Evolutionary conservation across 2,113 vertebrate species (phyloP), one percentile per base, ranked within the genome.

Genomic region (Gymnogyps californianus): DNA sequence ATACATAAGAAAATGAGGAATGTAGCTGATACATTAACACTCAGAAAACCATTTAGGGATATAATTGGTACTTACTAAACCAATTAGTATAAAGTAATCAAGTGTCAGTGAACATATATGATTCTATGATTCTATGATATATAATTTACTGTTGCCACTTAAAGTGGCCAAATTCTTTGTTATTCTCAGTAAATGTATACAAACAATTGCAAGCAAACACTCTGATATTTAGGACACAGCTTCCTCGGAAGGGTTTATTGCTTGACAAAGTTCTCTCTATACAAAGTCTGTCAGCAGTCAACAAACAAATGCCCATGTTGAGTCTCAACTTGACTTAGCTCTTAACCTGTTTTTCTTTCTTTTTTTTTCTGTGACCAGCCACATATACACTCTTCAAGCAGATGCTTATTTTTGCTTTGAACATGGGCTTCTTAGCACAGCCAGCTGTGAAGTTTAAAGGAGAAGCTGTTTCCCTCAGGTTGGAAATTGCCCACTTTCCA

Each of bases 41-140:
- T 93, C 42, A 93, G 81, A 62, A 94, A 89, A 87, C 7, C 54
- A 70, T 89, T 92, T 94, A 88, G 69, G 69, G 65, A 65, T 94
- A 89, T 95, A 96, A 96, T 96, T 88, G 77, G 57, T 69, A 97
- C 67, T 83, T 94, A 88, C 76, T 78, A 94, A 94, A 77, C n/a
- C 47, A 83, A 96, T 93, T 96, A 93, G 66, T 66, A 54, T n/a
- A 69, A 95, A 87, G 51, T 89, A 95, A 94, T 83, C 94, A 97
- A 90, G 52, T 86, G 78, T 71, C 84, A 94, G 54, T 54, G 66
- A 91, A 84, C 80, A 77, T 52, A 87, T 54, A 83, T 28, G 24
- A 64, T 77, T 77, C 70, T 65, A 29, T 52, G 76, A 47, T 76
- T 86, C 87, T 54, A 42, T 36, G 65, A 71, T 42, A 47, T 71